Evolutionary conservation across 2,888 invertebrate species (phyloP), one percentile per base, ranked within the genome.

Genomic region (Platerodrilus igneus): DNA sequence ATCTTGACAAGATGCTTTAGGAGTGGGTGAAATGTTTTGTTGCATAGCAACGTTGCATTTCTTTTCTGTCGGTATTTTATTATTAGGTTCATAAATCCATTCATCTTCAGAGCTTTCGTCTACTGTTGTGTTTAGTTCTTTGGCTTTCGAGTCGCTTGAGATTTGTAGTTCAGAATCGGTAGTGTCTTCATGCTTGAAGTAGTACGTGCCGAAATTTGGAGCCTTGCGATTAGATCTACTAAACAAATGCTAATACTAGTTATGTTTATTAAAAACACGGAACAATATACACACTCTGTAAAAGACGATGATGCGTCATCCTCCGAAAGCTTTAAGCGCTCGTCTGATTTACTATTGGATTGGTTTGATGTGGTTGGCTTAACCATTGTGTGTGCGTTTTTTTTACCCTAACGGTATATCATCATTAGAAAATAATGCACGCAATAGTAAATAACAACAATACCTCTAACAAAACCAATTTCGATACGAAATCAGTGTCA

Each of bases 161-260:
- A 70, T 70, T 6, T 69, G 70, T 39, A 71, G 70, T 36, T 71
- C 70, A 27, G 70, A 66, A 32, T 74, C 70, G 64, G 90, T 90
- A 8, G 89, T 90, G 64, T 91, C 90, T 66, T 81, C 78, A 66
- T 90, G 90, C 65, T 78, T 84, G 68, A 87, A 89, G 69, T 90
- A 89, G 68, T 85, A 89, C 45, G 82, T 87, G 52, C 82, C 90
- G 63, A 81, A 78, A 64, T 89, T 88, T 65, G 85, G 86, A 10
- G 86, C 85, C 66, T 81, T 84, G 51, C 85, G 73, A 65, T 84
- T 83, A 6, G 86, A 81, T 54, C 84, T 68, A 42, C 22, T 53
- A 51, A 36, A 18, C 29, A 14, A 30, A 15, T n/a, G n/a, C n/a
- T n/a, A n/a, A n/a, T n/a, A n/a, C n/a, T n/a, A n/a, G n/a, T n/a